Evolutionary conservation across 2,113 vertebrate species (phyloP).

Genomic region (Corythornis cristatus): DNA sequence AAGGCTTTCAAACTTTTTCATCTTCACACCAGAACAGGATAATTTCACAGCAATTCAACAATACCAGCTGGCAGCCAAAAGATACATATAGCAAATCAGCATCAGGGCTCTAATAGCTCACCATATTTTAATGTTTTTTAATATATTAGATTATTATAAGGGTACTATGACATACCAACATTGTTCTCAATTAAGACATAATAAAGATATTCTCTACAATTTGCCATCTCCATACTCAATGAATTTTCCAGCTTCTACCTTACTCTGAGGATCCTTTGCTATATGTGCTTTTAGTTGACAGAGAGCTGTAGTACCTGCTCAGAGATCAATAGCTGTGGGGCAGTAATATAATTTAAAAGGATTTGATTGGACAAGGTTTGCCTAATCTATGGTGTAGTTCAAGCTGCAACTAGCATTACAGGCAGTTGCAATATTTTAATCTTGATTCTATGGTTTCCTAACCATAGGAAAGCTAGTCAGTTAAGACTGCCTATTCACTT

Average conservation of each 20-base stretch:
- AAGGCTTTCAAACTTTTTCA: neutral
- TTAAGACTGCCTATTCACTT: neutral
- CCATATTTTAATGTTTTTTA: conserved; percentile 6
- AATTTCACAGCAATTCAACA: neutral
- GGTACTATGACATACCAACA: neutral
- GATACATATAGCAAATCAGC: neutral
- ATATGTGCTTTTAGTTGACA: neutral
- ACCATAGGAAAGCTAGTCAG: neutral
- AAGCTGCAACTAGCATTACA: neutral
- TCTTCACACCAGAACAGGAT: neutral
- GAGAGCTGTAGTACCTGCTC: neutral
- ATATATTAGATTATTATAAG: neutral
- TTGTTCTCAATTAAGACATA: neutral
- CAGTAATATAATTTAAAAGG: neutral
- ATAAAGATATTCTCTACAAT: neutral
- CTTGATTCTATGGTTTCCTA: neutral
- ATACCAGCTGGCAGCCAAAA: neutral
- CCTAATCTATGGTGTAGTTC: neutral
- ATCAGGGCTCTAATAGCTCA: neutral
- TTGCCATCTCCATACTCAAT: neutral
- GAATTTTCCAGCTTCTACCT: neutral
- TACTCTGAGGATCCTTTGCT: neutral
- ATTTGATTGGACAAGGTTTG: neutral
- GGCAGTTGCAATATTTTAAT: neutral
- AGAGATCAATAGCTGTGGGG: neutral